Evolutionary conservation across 1,140 invertebrate genomes (phyloP).

Genomic region (Zaprionus inermis): DNA sequence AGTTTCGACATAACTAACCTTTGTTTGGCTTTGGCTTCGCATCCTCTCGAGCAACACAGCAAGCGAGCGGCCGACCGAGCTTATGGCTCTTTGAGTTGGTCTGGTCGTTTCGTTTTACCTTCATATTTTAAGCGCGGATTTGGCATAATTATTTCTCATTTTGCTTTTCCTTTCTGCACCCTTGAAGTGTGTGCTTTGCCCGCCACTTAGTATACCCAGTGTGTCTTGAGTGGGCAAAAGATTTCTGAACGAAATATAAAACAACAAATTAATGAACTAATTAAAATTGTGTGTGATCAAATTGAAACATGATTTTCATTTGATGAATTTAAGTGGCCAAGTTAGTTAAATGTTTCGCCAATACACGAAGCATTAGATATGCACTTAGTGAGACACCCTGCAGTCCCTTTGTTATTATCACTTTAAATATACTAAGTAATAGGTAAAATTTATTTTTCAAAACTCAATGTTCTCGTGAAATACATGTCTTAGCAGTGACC

Average conservation of each 20-base stretch:
- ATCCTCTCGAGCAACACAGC: background rate
- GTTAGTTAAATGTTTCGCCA: background rate
- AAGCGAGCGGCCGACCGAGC: background rate
- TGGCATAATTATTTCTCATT: slow-evolving; percentile 78
- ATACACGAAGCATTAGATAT: background rate
- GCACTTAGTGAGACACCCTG: too few relatives aligned
- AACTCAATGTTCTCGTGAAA: too few relatives aligned
- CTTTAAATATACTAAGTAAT: too few relatives aligned
- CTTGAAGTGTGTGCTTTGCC: slow-evolving; percentile 61
- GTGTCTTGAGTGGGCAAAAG: background rate
- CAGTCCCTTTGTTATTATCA: too few relatives aligned
- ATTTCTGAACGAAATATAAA: background rate
- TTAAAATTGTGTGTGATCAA: background rate
- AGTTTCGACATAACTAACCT: slow-evolving; percentile 32
- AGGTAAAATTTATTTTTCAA: too few relatives aligned
- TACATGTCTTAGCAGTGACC: background rate
- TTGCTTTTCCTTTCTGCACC: slow-evolving; percentile 62
- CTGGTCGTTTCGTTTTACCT: slow-evolving; percentile 56
- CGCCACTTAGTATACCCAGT: slow-evolving; percentile 37
- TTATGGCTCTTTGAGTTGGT: slow-evolving; percentile 47
- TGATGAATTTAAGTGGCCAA: background rate
- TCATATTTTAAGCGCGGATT: slow-evolving; percentile 73
- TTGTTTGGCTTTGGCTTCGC: slow-evolving; percentile 21
- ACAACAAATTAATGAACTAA: background rate
- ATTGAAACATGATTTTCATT: background rate